These are phyloP conservation scores for Drosophila lacicola DNA, from an alignment of 2,888 invertebrate genomes.

Conservation along the genomic window DNA sequence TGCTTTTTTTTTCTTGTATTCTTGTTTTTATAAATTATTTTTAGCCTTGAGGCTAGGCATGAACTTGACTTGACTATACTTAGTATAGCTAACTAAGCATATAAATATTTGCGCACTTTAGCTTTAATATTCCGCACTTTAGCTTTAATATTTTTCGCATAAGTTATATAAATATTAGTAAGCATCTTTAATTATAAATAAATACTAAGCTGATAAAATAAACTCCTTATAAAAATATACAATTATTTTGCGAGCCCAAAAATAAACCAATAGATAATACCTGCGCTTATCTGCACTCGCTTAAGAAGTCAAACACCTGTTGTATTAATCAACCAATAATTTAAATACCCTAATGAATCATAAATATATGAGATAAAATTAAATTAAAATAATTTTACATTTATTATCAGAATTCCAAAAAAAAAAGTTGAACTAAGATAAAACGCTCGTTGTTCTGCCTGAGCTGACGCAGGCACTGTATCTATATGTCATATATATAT, in stretches of 20 bases:
- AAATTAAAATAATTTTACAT: conserved; percentile 2
- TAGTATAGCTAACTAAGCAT: no score
- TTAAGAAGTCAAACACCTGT: conserved; percentile 22
- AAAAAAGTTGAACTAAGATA: background rate
- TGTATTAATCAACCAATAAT: conserved; percentile 3
- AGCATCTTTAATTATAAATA: conserved; percentile 1
- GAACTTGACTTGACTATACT: no score
- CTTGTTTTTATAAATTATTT: background rate
- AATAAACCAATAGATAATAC: conserved; percentile 9
- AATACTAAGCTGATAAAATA: conserved; percentile 12
- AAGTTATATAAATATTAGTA: background rate
- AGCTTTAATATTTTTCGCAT: no score
- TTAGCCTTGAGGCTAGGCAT: no score
- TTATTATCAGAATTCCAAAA: conserved; percentile 4
- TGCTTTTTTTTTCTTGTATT: background rate
- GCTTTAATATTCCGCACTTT: no score
- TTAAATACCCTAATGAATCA: conserved; percentile 16
- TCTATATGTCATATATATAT: background rate
- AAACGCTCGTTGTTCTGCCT: background rate
- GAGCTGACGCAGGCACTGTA: background rate
- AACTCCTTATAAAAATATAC: background rate
- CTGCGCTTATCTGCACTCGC: conserved; percentile 7
- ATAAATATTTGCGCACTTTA: no score
- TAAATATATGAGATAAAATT: conserved; percentile 10
- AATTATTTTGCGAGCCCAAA: background rate